Conservation (phyloP, 2,888 invertebrate genomes). For the Pollenia angustigena region DNA sequence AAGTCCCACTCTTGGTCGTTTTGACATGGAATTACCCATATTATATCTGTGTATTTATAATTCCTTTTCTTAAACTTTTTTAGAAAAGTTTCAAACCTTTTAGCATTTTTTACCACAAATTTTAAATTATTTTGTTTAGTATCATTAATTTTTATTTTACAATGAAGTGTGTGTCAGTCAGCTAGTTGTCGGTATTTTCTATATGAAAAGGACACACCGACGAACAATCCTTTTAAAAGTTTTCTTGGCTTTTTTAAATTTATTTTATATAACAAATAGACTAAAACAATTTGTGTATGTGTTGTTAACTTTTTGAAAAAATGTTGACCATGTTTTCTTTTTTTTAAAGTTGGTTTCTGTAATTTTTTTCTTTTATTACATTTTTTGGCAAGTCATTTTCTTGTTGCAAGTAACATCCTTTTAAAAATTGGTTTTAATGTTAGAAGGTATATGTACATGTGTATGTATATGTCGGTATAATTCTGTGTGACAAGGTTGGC, state of each 20-base stretch:
- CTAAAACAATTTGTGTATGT: conserved; percentile 42
- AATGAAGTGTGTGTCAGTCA: conserved; percentile 14
- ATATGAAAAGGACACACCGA: neutral
- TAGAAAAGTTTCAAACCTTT: conserved; percentile 40
- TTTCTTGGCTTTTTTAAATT: conserved; percentile 49
- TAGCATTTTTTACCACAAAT: conserved; percentile 54
- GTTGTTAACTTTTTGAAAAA: conserved; percentile 35
- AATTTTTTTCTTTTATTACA: conserved; percentile 22
- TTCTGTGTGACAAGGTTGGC: neutral
- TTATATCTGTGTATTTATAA: neutral
- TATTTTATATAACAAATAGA: conserved; percentile 36
- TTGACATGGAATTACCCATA: too few species aligned
- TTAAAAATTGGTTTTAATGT: conserved; percentile 5
- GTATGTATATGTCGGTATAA: neutral
- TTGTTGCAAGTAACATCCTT: conserved; percentile 49
- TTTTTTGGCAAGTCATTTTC: conserved; percentile 59
- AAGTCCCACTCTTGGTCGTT: too few species aligned
- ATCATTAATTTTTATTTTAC: conserved; percentile 60
- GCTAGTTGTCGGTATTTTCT: neutral
- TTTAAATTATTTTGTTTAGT: conserved; percentile 54
- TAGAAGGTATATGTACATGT: neutral
- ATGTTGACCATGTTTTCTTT: conserved; percentile 45
- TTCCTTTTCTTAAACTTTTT: neutral
- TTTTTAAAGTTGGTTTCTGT: neutral
- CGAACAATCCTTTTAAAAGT: conserved; percentile 41